Evolutionary conservation across 2,797 vertebrate genomes (phyloP), one percentile per base, ranked within the genome.

Genomic region (Cygnus olor): DNA sequence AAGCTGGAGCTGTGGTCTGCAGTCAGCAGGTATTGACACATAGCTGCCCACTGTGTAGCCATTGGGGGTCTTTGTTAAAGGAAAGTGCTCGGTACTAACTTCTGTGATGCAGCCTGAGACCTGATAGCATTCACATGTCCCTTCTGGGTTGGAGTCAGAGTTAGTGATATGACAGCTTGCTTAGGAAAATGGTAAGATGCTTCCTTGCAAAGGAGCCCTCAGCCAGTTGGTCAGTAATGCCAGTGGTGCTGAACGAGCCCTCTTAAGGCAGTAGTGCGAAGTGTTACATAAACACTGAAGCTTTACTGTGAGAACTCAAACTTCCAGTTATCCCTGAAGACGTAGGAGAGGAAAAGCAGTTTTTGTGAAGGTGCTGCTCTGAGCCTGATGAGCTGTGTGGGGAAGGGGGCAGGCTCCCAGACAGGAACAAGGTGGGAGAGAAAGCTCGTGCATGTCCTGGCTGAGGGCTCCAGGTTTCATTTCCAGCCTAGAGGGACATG

Each of bases 361-460:
- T 60, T 36, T 53, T 14, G 44, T 49, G 76, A 25, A 68, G 42
- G 69, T 63, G 91, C 86, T 92, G 94, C 80, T 93, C 69, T 61
- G 85, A 82, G 88, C 34, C 57, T 6, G 61, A 1, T 24, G 71
- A 68, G 64, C 74, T 34, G 30, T 3, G 28, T 4, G 32, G 20
- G 57, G 8, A 49, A 12, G 8, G 45, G 45, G 40, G 56, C 40
- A 24, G 42, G 7, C 10, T 45, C 56, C 61, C 28, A 20, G 65
- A 6, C 24, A 45, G 70, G 78, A 38, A 32, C 3, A 5, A 3
- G 85, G 82, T 5, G 32, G n/a, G 14, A 54, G 54, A 44, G 21
- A 22, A 54, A 47, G 51, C 25, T 77, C 8, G 4, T 32, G 71
- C 30, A 2, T 1, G 6, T 32, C 80, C 80, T 44, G 14, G 42